Evolutionary conservation across 1,140 invertebrate species (phyloP), one percentile per base, ranked within the genome.

Genomic region (Mizuhopecten yessoensis): DNA sequence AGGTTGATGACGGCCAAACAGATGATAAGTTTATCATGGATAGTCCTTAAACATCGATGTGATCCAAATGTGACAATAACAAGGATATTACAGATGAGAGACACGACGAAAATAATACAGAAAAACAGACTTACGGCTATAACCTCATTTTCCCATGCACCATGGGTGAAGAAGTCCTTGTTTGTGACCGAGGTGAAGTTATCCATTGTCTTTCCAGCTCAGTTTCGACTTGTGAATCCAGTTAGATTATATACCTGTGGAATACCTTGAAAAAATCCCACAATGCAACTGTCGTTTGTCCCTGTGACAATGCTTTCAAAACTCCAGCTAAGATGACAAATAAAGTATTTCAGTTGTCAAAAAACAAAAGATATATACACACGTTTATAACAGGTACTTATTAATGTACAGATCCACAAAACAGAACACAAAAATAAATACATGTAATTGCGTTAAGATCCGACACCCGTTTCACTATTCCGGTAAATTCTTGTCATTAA

Each of bases 1-100:
- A 75, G 57, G 11, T 75, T 75, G 17, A 75, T 75, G 57, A n/a
- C 57, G 57, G 57, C 57, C 57, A 75, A 29, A 75, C 57, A 75
- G 57, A 75, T 75, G 11, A 75, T 75, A 29, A 75, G 57, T 29
- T 75, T 75, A 29, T 75, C 57, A 29, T 75, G 57, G 29, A 75
- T 29, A 1, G 57, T 29, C n/a, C 57, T n/a, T 29, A 75, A n/a
- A 75, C 57, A 75, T 29, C 57, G 57, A 29, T 75, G 57, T 5
- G n/a, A 75, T 75, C 2, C 57, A n/a, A 75, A 75, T 5, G 57
- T 75, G 57, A 29, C n/a, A 5, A 75, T 75, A n/a, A 75, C 57
- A n/a, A 75, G 57, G 1, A 75, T 75, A 75, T 75, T 75, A 29
- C 57, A 75, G 57, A 75, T 29, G 57, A 75, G 57, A 75, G 57